Percentiles rank a stretch among this genome's conserved stretches.
Evolutionary conservation across 2,113 vertebrate genomes (phyloP).

Genomic region (Lynx canadensis): DNA sequence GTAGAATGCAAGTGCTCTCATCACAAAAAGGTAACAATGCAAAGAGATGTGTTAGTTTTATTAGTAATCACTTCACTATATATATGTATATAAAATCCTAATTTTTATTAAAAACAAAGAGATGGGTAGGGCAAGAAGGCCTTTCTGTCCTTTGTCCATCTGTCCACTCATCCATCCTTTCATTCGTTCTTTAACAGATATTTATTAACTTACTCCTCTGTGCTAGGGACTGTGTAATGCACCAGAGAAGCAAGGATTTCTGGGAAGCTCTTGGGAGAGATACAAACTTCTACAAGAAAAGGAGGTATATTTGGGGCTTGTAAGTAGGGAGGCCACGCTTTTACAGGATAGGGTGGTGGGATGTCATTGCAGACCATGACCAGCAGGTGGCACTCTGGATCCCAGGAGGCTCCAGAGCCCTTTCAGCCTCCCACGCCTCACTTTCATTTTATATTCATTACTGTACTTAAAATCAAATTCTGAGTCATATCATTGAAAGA

Average conservation of each 20-base stretch:
- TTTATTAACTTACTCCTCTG: background rate
- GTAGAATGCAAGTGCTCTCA: background rate
- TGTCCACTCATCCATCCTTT: background rate
- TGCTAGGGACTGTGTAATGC: background rate
- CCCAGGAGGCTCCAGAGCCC: background rate
- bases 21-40: background rate
- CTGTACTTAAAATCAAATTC: slow-evolving; percentile 84
- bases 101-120: slow-evolving; percentile 2
- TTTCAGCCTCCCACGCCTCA: background rate
- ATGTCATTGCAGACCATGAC: background rate
- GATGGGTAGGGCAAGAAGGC: background rate
- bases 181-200: background rate
- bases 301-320: background rate
- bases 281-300: background rate
- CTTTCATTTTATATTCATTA: slow-evolving; percentile 81
- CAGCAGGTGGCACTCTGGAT: slow-evolving; percentile 68
- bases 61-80: background rate
- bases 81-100: background rate
- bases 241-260: background rate
- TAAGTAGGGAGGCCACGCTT: background rate
- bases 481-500: slow-evolving; percentile 72
- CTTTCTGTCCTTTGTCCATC: background rate
- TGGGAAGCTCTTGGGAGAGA: background rate
- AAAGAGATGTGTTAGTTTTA: background rate
- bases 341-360: background rate